Evolutionary conservation across 2,888 invertebrate species (phyloP), one percentile per base, ranked within the genome.

Genomic region (Griposia aprilina): DNA sequence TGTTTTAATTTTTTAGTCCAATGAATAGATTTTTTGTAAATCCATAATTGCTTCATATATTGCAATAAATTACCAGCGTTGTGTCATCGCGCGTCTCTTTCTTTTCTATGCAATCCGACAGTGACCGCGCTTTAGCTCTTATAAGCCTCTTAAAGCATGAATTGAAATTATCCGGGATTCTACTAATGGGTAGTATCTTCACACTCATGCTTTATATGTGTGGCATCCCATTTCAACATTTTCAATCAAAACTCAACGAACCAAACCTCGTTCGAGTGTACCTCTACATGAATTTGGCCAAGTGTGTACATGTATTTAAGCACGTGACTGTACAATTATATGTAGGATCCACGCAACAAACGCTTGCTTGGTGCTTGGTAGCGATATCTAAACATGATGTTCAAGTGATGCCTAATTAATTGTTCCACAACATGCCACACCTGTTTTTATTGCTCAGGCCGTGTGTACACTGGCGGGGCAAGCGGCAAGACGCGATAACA

Each of bases 381-480:
- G 71, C 74, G 81, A 87, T 87, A 84, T 83, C 77, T 82, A 77
- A 80, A 76, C 78, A 73, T 78, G 81, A 83, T 82, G 82, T 76
- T 70, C 72, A 82, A 88, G 87, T 83, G 81, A 85, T 87, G 79
- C 68, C 76, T 87, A 84, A 89, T 90, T 90, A 90, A 90, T 90
- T 90, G 86, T 77, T 81, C 70, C 74, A 82, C 77, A 50, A 72
- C 88, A 87, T 87, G 85, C 83, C 80, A 88, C 81, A 76, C 80
- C 74, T 74, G 67, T 73, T 71, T 86, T 81, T 84, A 77, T 71
- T 80, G 55, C 26, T 67, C 52, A 81, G 79, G 84, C 52, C 71
- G 45, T 17, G 20, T 50, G 0, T 63, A 79, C 66, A 15, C 65
- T 78, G 55, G 13, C 62, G 77, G 41, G 45, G 45, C 10, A 45